phyloP scores from a whole-genome alignment of 2,888 invertebrate species.

The Syritta pipiens region DNA sequence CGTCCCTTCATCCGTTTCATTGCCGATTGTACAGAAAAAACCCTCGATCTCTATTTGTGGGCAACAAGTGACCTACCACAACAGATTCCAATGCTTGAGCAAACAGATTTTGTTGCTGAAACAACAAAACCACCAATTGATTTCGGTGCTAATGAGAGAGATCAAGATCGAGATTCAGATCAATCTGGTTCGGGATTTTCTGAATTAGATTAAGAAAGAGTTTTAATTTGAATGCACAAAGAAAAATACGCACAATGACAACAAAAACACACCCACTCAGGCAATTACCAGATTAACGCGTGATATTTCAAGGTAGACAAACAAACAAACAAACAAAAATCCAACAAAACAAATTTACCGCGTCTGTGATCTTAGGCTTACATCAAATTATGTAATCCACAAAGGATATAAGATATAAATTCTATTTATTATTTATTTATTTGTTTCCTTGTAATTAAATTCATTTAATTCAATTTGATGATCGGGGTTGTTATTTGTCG shows the following conservation, averaged over 20 bases:
- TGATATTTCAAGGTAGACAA: conserved; percentile 15
- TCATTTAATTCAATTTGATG: too few relatives aligned
- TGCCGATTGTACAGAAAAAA: conserved; percentile 93
- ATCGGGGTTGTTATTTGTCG: too few relatives aligned
- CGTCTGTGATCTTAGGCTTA: conserved; percentile 65
- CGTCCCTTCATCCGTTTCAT: conserved; percentile 98
- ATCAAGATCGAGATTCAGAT: conserved; percentile 17
- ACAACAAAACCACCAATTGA: not conserved
- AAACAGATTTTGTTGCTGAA: conserved; percentile 72
- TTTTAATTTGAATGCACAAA: conserved; percentile 4
- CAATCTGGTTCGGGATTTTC: conserved; percentile 46
- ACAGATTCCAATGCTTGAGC: conserved; percentile 84
- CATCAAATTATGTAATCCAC: conserved; percentile 29
- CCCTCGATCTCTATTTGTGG: conserved; percentile 92
- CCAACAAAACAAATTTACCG: conserved; percentile 15
- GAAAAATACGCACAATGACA: conserved; percentile 5
- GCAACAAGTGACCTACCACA: conserved; percentile 87
- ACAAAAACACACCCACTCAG: conserved; percentile 10
- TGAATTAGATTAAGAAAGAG: conserved; percentile 8
- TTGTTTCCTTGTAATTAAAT: too few relatives aligned
- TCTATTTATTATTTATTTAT: conserved; percentile 54
- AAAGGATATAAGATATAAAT: conserved; percentile 35
- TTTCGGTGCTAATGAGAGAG: not conserved
- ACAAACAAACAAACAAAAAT: conserved; percentile 19
- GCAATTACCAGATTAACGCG: conserved; percentile 1